phyloP scores from a whole-genome alignment of 2,113 vertebrate species.

The Balaeniceps rex region DNA sequence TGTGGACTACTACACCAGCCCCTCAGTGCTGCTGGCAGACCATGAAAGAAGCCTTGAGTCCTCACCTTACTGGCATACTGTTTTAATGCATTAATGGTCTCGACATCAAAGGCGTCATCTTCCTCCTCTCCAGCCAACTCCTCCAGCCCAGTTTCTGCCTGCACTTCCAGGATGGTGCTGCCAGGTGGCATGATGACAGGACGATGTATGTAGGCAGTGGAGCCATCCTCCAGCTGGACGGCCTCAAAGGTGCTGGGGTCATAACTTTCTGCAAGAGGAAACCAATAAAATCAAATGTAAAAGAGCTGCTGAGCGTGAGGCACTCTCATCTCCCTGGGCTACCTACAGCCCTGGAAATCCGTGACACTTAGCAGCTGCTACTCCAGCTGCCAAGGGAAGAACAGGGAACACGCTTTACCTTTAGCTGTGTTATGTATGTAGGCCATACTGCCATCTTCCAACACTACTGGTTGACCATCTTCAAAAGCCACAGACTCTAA shows the following conservation, averaged over 20 bases:
- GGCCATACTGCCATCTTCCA: conserved; percentile 79
- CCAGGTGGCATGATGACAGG: conserved; percentile 58
- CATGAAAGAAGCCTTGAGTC: background rate
- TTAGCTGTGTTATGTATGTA: conserved; percentile 77
- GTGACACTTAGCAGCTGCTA: background rate
- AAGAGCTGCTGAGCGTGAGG: background rate
- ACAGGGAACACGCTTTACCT: conserved; percentile 57
- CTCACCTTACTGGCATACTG: conserved; percentile 74
- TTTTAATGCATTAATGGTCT: conserved; percentile 68
- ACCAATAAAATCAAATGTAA: background rate
- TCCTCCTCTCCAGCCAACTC: conserved; percentile 62
- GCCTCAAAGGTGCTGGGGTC: conserved; percentile 75
- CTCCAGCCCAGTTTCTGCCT: conserved; percentile 66
- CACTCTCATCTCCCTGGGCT: background rate
- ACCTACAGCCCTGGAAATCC: background rate
- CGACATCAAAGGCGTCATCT: conserved; percentile 44
- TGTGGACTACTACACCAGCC: background rate
- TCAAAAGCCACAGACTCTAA: conserved; percentile 78
- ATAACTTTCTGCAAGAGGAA: conserved; percentile 66
- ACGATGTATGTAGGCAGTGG: conserved; percentile 79
- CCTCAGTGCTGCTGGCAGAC: background rate
- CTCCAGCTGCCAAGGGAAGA: background rate
- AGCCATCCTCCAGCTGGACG: conserved; percentile 79
- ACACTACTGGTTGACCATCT: conserved; percentile 78
- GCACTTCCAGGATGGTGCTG: conserved; percentile 70